These are phyloP conservation scores for Ciconia maguari DNA, from an alignment of 2,113 vertebrate species.

Conservation along the genomic window DNA sequence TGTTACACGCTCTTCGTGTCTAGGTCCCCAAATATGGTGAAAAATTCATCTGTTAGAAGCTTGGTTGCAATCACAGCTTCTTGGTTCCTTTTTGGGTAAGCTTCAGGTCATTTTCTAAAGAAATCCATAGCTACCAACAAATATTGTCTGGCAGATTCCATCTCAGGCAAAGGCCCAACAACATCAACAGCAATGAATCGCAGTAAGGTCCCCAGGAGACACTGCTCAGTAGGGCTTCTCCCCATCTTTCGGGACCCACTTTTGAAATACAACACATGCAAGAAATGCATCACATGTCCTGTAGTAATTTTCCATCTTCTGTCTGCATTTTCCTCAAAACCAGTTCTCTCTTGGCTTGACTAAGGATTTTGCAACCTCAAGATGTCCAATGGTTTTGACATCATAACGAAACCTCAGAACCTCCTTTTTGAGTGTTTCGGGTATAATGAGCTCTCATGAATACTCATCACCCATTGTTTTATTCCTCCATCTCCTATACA, in stretches of 20 bases:
- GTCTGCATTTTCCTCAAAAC: not conserved
- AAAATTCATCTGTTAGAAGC: slow-evolving; percentile 12
- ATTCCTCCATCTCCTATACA: not conserved
- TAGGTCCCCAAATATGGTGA: slow-evolving; percentile 56
- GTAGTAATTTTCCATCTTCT: not conserved
- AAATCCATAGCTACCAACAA: slow-evolving; percentile 61
- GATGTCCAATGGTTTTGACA: not conserved
- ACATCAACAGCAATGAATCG: not conserved
- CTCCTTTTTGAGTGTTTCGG: not conserved
- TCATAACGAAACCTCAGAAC: not conserved
- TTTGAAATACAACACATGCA: not conserved
- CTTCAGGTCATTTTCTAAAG: slow-evolving; percentile 39
- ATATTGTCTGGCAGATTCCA: slow-evolving; percentile 42
- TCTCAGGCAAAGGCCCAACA: slow-evolving; percentile 30
- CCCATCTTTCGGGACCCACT: not conserved
- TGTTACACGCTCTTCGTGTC: not conserved
- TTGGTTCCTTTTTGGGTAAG: slow-evolving; percentile 55
- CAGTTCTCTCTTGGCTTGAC: not conserved
- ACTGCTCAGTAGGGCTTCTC: not conserved
- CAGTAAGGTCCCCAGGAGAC: not conserved
- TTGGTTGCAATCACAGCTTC: not conserved
- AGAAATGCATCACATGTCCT: not conserved
- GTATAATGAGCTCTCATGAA: not conserved
- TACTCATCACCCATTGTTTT: not conserved
- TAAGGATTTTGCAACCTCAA: not conserved